Conservation (phyloP, 2,113 vertebrate genomes). For the Actinemys pallida region DNA sequence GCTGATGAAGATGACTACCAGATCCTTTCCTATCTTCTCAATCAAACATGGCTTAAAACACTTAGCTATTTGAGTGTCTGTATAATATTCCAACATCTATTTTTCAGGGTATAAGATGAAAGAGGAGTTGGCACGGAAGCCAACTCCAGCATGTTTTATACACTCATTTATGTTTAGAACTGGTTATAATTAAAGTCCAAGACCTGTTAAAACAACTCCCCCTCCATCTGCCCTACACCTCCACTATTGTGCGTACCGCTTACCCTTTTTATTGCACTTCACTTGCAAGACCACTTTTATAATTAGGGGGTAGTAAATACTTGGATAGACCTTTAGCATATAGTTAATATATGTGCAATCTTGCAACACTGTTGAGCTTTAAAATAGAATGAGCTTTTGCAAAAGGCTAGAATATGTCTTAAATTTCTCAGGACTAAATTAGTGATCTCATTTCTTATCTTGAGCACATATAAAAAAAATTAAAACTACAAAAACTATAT, state of each 20-base stretch:
- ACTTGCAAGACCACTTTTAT: conserved; percentile 16
- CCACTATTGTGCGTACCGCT: neutral
- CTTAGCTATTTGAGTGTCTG: conserved; percentile 31
- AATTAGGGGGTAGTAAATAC: conserved; percentile 41
- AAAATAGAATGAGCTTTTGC: neutral
- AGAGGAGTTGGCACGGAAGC: neutral
- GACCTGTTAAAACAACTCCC: neutral
- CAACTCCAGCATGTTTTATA: conserved; percentile 8
- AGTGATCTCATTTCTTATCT: neutral
- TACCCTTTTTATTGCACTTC: neutral
- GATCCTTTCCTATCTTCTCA: conserved; percentile 52
- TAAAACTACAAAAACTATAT: neutral
- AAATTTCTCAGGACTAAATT: neutral
- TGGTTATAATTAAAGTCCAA: conserved; percentile 13
- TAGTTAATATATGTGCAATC: conserved; percentile 19
- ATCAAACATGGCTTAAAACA: neutral
- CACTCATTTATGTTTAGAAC: conserved; percentile 10
- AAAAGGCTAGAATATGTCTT: neutral
- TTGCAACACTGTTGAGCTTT: neutral
- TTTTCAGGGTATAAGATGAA: conserved; percentile 4
- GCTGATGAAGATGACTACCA: conserved; percentile 4
- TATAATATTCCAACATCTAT: conserved; percentile 27
- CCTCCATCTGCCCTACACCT: neutral
- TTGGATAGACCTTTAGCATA: conserved; percentile 24
- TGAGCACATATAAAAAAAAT: neutral